A percentile compares a stretch with the other conserved stretches of the same genome.
Evolutionary conservation across 1,140 invertebrate species (phyloP).

Genomic region (Cylas formicarius): DNA sequence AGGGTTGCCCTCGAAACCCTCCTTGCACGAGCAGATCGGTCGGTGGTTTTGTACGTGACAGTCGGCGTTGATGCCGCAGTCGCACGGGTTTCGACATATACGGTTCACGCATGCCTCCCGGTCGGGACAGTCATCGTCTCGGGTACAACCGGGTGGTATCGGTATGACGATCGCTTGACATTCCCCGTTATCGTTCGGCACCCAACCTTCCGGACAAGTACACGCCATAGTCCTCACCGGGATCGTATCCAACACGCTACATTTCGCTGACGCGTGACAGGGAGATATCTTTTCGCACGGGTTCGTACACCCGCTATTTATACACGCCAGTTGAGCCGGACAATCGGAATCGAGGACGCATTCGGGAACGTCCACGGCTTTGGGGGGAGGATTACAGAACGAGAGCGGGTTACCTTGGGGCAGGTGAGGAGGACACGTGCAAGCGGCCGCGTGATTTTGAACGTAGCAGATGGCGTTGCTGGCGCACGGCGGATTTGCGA

Average conservation of each 20-base stretch:
- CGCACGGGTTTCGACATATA: conserved; percentile 78
- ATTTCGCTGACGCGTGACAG: conserved; percentile 62
- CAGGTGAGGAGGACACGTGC: conserved; percentile 66
- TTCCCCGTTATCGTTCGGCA: conserved; percentile 66
- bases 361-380: conserved; percentile 54
- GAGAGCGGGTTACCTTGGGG: conserved; percentile 71
- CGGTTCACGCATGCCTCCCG: conserved; percentile 77
- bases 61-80: conserved; percentile 76
- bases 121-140: conserved; percentile 68
- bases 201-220: conserved; percentile 74
- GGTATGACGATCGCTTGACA: conserved; percentile 65
- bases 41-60: conserved; percentile 77
- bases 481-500: conserved; percentile 60
- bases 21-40: conserved; percentile 75
- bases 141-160: conserved; percentile 62
- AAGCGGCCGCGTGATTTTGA: conserved; percentile 65
- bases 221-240: conserved; percentile 79
- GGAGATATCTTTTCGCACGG: conserved; percentile 68
- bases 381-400: conserved; percentile 57
- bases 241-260: conserved; percentile 70
- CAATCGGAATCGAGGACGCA: conserved; percentile 74
- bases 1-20: conserved; percentile 79
- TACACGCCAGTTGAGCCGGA: conserved; percentile 70
- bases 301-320: conserved; percentile 69
- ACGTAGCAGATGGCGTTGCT: conserved; percentile 72